These are phyloP conservation scores for Byasa hedistus DNA, from an alignment of 2,888 invertebrate species.

Conservation along the genomic window DNA sequence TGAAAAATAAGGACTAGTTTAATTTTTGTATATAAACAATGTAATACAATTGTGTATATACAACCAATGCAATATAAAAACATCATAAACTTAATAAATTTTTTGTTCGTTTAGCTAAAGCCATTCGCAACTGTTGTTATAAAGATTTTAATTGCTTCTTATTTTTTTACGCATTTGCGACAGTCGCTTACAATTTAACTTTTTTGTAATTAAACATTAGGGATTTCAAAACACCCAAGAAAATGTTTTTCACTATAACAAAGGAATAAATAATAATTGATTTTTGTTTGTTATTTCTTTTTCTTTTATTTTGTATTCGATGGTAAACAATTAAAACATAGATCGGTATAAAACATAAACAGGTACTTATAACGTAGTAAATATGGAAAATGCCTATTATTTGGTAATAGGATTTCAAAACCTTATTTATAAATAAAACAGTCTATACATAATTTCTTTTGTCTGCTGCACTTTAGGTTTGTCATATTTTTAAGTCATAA, in stretches of 20 bases:
- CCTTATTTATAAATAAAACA: too few species aligned
- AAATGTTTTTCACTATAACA: neutral
- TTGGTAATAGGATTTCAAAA: too few species aligned
- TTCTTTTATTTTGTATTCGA: neutral
- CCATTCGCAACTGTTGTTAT: neutral
- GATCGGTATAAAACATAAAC: too few species aligned
- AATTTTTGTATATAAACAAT: too few species aligned
- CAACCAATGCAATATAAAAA: neutral
- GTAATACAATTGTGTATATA: too few species aligned
- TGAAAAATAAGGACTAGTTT: too few species aligned
- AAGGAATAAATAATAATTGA: neutral
- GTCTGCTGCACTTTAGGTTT: neutral
- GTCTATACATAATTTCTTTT: neutral
- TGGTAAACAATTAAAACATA: neutral
- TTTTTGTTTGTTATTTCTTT: neutral
- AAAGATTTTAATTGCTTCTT: neutral
- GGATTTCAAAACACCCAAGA: neutral
- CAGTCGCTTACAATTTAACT: neutral
- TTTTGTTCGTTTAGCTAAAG: neutral
- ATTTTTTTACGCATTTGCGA: neutral
- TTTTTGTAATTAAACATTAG: neutral
- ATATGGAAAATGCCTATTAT: too few species aligned
- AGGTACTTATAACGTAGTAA: too few species aligned
- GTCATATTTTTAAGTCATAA: neutral
- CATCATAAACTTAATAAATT: neutral